Evolutionary conservation across 2,888 invertebrate species (phyloP), one percentile per base, ranked within the genome.

Genomic region (Mythimna loreyi): DNA sequence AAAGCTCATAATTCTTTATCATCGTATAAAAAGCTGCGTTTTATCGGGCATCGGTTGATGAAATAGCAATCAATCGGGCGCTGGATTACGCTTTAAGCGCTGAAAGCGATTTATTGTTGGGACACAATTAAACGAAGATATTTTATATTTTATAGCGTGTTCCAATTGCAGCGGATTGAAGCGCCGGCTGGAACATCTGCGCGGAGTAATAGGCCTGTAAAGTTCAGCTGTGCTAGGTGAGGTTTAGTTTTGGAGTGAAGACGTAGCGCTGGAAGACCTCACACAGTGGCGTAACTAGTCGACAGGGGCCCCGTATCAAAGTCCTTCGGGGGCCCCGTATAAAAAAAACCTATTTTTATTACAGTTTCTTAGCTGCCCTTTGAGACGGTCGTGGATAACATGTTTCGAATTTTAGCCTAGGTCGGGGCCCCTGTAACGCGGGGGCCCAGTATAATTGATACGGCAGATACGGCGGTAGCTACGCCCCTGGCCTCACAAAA

Each of bases 41-140:
- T 70, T 43, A 79, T 65, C 58, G 65, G 65, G 56, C 71, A 82
- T 72, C 75, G 74, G 78, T 64, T 82, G 83, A 87, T 85, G 82
- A 85, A 79, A 83, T 79, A 70, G 72, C 80, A 78, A 87, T 87
- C 84, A 81, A 86, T 86, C 61, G 81, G 8, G 9, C 25, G 50
- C 56, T 65, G 64, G 64, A 79, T 79, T 79, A 79, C 61, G 55
- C 9, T 76, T 60, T 53, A 61, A 77, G 70, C 45, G 71, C 57
- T 76, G 60, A 76, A 77, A 77, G 63, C 57, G 61, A 69, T 80
- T 77, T 77, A 80, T 77, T 80, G 53, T 69, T 57, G 63, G 47
- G 30, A 49, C 43, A 75, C 45, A 64, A 69, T 77, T 80, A 70
- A 71, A 58, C 25, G 49, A 55, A 71, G 55, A 53, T 55, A 21